phyloP scores from a whole-genome alignment of 2,797 vertebrate species.

The Monodelphis domestica region DNA sequence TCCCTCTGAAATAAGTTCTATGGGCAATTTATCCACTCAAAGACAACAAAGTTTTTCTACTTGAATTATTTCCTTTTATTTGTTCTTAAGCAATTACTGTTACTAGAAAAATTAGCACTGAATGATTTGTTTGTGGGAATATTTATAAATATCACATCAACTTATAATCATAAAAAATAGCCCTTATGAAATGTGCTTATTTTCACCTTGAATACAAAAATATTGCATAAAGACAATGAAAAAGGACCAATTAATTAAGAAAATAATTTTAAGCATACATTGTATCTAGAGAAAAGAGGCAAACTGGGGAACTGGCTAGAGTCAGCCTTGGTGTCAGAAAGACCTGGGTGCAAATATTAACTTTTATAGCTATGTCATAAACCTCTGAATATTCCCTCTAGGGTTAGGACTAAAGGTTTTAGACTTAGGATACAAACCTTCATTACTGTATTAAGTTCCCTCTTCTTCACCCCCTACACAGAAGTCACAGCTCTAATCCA shows the following conservation, averaged over 20 bases:
- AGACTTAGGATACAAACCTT: background rate
- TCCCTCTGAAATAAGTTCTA: conserved; percentile 19
- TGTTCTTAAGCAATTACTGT: conserved; percentile 32
- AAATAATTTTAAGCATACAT: conserved; percentile 55
- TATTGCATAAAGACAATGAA: background rate
- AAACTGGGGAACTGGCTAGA: background rate
- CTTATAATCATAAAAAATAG: conserved; percentile 49
- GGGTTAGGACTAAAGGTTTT: background rate
- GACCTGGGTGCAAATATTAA: background rate
- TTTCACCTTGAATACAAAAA: conserved; percentile 42
- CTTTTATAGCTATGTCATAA: background rate
- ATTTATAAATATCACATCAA: conserved; percentile 59
- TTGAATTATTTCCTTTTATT: conserved; percentile 26
- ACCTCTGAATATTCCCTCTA: background rate
- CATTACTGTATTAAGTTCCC: background rate
- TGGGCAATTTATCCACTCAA: background rate
- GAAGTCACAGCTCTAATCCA: background rate
- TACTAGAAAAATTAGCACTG: conserved; percentile 20
- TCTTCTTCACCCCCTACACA: background rate
- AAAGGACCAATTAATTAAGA: background rate
- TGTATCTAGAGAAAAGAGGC: background rate
- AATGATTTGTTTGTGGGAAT: conserved; percentile 10
- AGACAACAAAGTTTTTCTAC: background rate
- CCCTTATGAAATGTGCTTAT: conserved; percentile 45
- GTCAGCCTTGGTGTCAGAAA: background rate